These are phyloP conservation scores for Hypsibius dujardini DNA, from an alignment of 1,140 invertebrate species.

Conservation along the genomic window DNA sequence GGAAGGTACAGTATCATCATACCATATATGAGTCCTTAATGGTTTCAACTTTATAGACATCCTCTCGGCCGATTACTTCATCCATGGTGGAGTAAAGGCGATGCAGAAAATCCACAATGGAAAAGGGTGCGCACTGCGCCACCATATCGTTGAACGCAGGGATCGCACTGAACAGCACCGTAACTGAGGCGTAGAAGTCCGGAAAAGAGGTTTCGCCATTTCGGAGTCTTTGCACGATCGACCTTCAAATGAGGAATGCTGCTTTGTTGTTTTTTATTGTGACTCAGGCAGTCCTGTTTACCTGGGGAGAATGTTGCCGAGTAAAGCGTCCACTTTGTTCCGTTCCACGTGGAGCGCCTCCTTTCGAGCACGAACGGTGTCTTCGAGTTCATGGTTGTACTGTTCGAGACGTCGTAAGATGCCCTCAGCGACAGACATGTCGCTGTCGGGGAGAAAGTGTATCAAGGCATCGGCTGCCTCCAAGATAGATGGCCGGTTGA, in stretches of 20 bases:
- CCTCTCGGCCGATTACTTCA: slow-evolving; percentile 29
- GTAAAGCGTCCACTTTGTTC: not conserved
- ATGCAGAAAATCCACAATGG: slow-evolving; percentile 23
- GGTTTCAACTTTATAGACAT: slow-evolving; percentile 32
- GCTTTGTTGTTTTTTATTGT: not conserved
- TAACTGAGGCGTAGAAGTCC: not conserved
- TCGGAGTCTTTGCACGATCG: not conserved
- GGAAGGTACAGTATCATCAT: not conserved
- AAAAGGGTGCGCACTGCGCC: slow-evolving; percentile 28
- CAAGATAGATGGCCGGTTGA: not conserved
- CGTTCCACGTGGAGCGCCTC: not conserved
- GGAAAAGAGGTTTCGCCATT: not conserved
- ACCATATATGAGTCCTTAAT: slow-evolving; percentile 32
- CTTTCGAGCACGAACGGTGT: not conserved
- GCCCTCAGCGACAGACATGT: not conserved
- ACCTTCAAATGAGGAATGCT: not conserved
- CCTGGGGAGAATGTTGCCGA: not conserved
- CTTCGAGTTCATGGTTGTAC: not conserved
- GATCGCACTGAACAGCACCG: not conserved
- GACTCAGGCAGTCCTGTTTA: not conserved
- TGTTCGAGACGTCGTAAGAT: not conserved
- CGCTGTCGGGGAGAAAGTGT: not conserved
- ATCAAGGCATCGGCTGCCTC: not conserved
- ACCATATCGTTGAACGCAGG: slow-evolving; percentile 28
- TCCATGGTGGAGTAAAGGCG: slow-evolving; percentile 26